Evolutionary conservation across 2,113 vertebrate species (phyloP).

Genomic region (Atractosteus spatula): DNA sequence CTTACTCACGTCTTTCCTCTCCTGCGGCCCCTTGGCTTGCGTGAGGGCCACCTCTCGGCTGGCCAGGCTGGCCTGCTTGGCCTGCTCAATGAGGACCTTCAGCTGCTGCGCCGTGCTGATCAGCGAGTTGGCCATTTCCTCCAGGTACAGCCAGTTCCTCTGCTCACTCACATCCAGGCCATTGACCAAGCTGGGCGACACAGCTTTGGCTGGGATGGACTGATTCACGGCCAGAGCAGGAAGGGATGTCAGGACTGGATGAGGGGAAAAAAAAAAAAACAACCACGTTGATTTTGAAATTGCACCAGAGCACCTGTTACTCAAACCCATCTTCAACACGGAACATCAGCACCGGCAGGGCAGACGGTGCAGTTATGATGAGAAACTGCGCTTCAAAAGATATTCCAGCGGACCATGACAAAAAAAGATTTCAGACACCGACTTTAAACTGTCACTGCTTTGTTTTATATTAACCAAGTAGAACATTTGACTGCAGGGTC

Average conservation of each 20-base stretch:
- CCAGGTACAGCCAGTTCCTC: conserved; percentile 86
- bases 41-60: conserved; percentile 50
- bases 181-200: conserved; percentile 50
- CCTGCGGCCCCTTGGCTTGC: conserved; percentile 64
- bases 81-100: conserved; percentile 85
- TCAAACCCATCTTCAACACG: too few species aligned
- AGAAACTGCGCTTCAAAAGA: too few species aligned
- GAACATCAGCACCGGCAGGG: too few species aligned
- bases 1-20: conserved; percentile 80
- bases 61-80: conserved; percentile 75
- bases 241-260: conserved; percentile 77
- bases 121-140: conserved; percentile 87
- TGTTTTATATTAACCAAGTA: too few species aligned
- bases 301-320: too few species aligned
- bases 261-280: background rate
- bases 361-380: too few species aligned
- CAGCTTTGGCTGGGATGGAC: conserved; percentile 71
- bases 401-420: too few species aligned
- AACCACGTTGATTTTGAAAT: too few species aligned
- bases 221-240: conserved; percentile 82
- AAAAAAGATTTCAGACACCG: too few species aligned
- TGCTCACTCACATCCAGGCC: conserved; percentile 77
- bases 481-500: too few species aligned
- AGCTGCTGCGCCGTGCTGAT: conserved; percentile 89
- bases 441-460: too few species aligned